Conservation (phyloP, 1,140 invertebrate genomes). For the Medauroidea extradentata region DNA sequence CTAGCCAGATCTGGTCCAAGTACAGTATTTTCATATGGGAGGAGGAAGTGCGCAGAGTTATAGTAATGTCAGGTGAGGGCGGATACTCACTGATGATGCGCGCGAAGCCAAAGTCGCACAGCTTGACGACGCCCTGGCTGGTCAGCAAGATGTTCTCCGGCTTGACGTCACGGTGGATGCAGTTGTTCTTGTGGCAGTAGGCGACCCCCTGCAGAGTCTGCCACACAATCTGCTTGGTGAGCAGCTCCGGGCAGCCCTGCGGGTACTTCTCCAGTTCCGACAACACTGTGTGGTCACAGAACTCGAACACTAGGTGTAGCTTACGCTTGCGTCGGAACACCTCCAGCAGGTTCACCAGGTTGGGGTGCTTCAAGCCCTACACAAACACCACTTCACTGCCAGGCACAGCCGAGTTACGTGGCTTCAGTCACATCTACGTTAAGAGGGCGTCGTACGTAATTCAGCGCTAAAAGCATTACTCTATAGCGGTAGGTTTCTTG, state of each 20-base stretch:
- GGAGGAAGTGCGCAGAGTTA: not conserved
- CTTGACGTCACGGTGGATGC: conserved; percentile 96
- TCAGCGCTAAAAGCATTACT: too few species aligned
- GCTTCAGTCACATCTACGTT: too few species aligned
- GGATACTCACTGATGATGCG: conserved; percentile 82
- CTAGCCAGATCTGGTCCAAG: too few species aligned
- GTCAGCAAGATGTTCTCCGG: conserved; percentile 99
- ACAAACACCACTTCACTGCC: conserved; percentile 32
- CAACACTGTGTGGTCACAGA: conserved; percentile 94
- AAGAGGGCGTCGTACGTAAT: too few species aligned
- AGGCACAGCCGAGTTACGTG: too few species aligned
- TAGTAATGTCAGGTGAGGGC: not conserved
- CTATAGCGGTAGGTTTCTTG: too few species aligned
- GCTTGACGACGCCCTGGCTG: conserved; percentile 86
- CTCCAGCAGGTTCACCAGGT: conserved; percentile 95
- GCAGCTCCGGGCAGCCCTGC: conserved; percentile 72
- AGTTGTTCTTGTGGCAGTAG: conserved; percentile 95
- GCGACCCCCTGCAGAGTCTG: conserved; percentile 92
- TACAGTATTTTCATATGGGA: too few species aligned
- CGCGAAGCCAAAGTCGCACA: conserved; percentile 99
- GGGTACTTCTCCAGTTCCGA: conserved; percentile 94
- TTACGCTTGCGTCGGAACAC: conserved; percentile 96
- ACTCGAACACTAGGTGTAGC: conserved; percentile 97
- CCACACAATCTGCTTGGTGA: conserved; percentile 90
- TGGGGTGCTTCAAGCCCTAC: conserved; percentile 97